A percentile compares a stretch with the other conserved stretches of the same genome.
phyloP scores from a whole-genome alignment of 2,888 invertebrate genomes.

The Tryphoninae sp. region DNA sequence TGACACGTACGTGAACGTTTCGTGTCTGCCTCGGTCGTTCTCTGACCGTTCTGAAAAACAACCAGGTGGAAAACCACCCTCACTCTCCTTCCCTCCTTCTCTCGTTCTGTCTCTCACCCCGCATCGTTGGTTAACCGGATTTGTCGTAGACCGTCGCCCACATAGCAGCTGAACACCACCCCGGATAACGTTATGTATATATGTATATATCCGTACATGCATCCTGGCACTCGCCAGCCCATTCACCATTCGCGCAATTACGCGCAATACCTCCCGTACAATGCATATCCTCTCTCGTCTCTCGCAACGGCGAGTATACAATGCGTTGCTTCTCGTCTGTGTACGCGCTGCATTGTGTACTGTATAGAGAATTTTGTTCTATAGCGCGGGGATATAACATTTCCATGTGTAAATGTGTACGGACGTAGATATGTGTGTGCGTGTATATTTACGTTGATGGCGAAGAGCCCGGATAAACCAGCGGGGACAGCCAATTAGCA shows the following conservation, averaged over 20 bases:
- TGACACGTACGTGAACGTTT: slow-evolving; percentile 11
- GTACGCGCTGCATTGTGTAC: slow-evolving; percentile 33
- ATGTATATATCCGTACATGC: not conserved
- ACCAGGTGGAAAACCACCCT: slow-evolving; percentile 25
- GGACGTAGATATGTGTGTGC: not conserved
- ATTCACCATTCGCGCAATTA: slow-evolving; percentile 64
- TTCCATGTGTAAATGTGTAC: slow-evolving; percentile 3
- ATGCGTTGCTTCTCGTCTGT: slow-evolving; percentile 48
- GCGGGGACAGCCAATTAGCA: slow-evolving; percentile 66
- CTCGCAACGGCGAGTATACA: slow-evolving; percentile 52
- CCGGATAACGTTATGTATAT: slow-evolving; percentile 37
- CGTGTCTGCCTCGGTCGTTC: slow-evolving; percentile 43
- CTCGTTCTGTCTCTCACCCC: slow-evolving; percentile 32
- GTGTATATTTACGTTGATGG: slow-evolving; percentile 34
- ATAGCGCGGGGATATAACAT: slow-evolving; percentile 48
- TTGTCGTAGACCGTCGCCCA: slow-evolving; percentile 50
- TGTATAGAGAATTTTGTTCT: slow-evolving; percentile 12
- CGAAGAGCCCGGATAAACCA: slow-evolving; percentile 54
- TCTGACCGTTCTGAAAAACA: slow-evolving; percentile 4
- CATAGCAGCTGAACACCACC: slow-evolving; percentile 56
- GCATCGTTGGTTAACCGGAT: slow-evolving; percentile 55
- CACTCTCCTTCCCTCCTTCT: slow-evolving; percentile 33
- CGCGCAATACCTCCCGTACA: slow-evolving; percentile 62
- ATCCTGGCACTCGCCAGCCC: slow-evolving; percentile 52
- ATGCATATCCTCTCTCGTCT: slow-evolving; percentile 33